A percentile compares a stretch with the other conserved stretches of the same genome.
phyloP scores from a whole-genome alignment of 2,113 vertebrate species.

The Edolisoma coerulescens region DNA sequence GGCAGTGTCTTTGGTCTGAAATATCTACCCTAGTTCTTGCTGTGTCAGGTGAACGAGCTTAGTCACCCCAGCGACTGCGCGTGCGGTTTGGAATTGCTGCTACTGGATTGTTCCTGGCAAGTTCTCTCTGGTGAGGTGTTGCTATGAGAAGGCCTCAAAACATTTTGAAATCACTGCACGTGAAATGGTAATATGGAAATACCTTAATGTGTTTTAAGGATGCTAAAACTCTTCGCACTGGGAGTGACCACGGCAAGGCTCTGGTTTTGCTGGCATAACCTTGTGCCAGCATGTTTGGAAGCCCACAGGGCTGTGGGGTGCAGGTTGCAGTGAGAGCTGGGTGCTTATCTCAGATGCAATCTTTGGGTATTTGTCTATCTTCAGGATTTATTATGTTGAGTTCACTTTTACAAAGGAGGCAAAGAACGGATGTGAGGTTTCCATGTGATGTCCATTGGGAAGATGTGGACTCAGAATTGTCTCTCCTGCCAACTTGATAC shows the following conservation, averaged over 20 bases:
- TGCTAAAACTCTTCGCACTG: background rate
- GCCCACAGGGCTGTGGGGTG: background rate
- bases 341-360: background rate
- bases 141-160: background rate
- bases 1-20: background rate
- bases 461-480: background rate
- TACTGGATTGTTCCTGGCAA: background rate
- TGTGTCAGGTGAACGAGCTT: background rate
- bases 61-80: background rate
- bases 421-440: background rate
- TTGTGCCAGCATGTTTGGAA: background rate
- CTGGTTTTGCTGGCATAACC: background rate
- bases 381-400: background rate
- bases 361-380: background rate
- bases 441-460: fast-evolving
- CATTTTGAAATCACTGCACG: background rate
- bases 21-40: background rate
- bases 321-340: background rate
- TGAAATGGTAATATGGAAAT: background rate
- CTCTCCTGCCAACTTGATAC: background rate
- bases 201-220: background rate
- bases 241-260: background rate
- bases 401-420: background rate
- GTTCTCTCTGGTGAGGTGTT: background rate
- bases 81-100: background rate